Evolutionary conservation across 2,113 vertebrate species (phyloP).

Genomic region (Elephantulus edwardii): DNA sequence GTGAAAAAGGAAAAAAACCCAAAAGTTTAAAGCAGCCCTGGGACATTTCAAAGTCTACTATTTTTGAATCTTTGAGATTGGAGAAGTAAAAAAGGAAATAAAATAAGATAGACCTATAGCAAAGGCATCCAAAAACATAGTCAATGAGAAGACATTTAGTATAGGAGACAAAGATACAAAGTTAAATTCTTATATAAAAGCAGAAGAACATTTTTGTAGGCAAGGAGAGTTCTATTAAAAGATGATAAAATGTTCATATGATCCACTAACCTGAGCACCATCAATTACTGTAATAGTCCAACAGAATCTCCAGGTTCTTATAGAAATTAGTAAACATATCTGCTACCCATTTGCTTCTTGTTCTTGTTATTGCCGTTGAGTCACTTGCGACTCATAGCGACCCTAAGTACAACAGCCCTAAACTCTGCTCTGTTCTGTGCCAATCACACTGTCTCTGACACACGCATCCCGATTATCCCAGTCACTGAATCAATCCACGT

Average conservation of each 20-base stretch:
- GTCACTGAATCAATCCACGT: too few species aligned
- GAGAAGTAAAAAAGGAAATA: background rate
- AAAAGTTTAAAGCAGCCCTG: background rate
- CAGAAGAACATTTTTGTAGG: background rate
- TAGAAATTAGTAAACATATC: background rate
- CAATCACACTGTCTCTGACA: too few species aligned
- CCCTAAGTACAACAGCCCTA: too few species aligned
- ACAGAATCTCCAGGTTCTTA: background rate
- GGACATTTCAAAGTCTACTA: background rate
- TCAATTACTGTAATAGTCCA: background rate
- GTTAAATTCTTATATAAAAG: conserved; percentile 2
- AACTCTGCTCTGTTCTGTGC: too few species aligned
- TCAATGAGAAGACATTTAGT: background rate
- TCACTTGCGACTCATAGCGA: too few species aligned
- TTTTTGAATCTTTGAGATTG: background rate
- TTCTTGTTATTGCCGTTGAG: too few species aligned
- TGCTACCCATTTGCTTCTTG: background rate
- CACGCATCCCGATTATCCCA: too few species aligned
- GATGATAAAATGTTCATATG: background rate
- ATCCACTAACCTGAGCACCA: background rate
- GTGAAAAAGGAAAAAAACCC: background rate
- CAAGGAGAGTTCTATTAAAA: background rate
- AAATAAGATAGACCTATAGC: background rate
- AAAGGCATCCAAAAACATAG: background rate
- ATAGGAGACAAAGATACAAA: background rate